Conservation (phyloP, 92 coral and sea anemone species). For the Bergia sp. region DNA sequence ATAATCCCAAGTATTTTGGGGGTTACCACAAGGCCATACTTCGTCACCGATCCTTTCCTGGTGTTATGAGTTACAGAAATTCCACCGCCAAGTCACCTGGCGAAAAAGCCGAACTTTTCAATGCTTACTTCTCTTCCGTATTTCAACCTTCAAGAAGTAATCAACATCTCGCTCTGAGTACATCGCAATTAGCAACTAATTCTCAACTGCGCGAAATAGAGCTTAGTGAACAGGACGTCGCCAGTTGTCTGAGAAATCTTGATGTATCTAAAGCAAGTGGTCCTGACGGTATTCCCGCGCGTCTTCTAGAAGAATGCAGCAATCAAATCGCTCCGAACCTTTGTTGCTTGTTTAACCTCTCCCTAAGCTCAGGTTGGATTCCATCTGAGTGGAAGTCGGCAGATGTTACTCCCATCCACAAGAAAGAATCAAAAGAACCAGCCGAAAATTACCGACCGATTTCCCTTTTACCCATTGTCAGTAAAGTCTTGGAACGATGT, state of each 20-base stretch:
- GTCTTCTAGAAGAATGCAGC: constrained; percentile 48
- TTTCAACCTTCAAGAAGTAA: no score
- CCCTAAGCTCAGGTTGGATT: not conserved
- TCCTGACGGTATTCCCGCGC: constrained; percentile 57
- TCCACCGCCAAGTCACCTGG: not conserved
- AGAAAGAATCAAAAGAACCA: constrained; percentile 38
- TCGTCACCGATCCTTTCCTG: constrained; percentile 10
- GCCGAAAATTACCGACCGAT: constrained; percentile 55
- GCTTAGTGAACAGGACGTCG: not conserved
- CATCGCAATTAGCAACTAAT: no score
- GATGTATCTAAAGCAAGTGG: constrained; percentile 50
- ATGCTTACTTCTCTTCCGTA: not conserved
- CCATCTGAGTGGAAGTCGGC: constrained; percentile 38
- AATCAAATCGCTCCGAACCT: constrained; percentile 49
- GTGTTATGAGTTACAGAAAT: not conserved
- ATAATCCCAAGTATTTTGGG: constrained; percentile 68
- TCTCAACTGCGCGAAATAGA: no score
- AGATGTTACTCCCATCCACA: constrained; percentile 46
- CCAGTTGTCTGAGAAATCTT: constrained; percentile 1
- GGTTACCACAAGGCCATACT: constrained; percentile 62
- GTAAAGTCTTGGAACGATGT: constrained; percentile 44
- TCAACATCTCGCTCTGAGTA: no score
- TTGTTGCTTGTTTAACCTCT: constrained; percentile 43
- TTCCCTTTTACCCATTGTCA: constrained; percentile 23
- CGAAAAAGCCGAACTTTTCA: not conserved